Conservation (phyloP, 2,113 vertebrate genomes). For the Bungarus multicinctus region DNA sequence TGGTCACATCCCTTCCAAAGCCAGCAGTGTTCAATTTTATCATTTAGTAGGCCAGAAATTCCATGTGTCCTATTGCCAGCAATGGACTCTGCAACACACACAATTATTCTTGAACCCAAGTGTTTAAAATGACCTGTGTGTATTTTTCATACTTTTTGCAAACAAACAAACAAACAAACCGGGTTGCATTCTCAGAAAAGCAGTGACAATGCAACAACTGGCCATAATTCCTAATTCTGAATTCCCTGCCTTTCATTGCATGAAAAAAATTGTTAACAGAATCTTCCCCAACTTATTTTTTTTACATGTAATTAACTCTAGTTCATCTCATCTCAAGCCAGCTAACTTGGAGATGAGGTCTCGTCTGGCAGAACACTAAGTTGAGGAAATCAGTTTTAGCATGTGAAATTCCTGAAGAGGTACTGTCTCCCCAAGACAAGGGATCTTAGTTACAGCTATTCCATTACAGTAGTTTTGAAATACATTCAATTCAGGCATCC, state of each 20-base stretch:
- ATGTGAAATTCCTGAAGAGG: constrained; percentile 11
- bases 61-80: constrained; percentile 60
- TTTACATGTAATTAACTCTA: neutral
- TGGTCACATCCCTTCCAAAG: constrained; percentile 6
- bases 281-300: neutral
- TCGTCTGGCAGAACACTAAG: neutral
- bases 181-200: constrained; percentile 48
- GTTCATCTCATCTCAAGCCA: neutral
- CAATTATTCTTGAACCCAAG: constrained; percentile 40
- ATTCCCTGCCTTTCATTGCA: constrained; percentile 10
- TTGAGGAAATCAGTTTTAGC: neutral
- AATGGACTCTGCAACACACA: constrained; percentile 38
- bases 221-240: constrained; percentile 54
- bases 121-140: constrained; percentile 33
- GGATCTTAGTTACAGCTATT: constrained; percentile 27
- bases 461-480: constrained; percentile 41
- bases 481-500: constrained; percentile 31
- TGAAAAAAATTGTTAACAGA: constrained; percentile 16
- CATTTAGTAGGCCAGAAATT: constrained; percentile 45
- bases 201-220: constrained; percentile 65
- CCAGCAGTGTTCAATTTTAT: constrained; percentile 38
- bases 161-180: constrained; percentile 8
- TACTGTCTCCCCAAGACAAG: constrained; percentile 2
- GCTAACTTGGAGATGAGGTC: neutral
- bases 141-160: constrained; percentile 29